Evolutionary conservation across 2,888 invertebrate genomes (phyloP).

Genomic region (Nebria salina): DNA sequence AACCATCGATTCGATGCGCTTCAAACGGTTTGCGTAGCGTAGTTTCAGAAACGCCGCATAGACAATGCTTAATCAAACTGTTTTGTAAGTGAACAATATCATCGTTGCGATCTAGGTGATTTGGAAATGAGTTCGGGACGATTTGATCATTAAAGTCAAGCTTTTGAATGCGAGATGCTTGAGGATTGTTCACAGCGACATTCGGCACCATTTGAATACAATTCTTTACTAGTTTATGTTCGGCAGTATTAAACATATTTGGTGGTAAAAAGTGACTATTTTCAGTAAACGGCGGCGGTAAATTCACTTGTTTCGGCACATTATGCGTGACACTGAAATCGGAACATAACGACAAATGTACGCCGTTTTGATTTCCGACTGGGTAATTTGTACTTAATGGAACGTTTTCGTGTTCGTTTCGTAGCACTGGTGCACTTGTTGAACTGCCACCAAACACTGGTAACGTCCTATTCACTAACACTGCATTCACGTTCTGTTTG

Average conservation of each 20-base stretch:
- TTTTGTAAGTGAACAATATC: constrained; percentile 72
- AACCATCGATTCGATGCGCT: constrained; percentile 65
- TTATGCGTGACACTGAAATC: constrained; percentile 39
- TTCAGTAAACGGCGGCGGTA: constrained; percentile 45
- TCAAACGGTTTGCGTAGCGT: constrained; percentile 77
- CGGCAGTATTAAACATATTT: constrained; percentile 34
- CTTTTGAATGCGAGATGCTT: constrained; percentile 17
- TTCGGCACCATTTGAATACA: constrained; percentile 36
- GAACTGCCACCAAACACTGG: constrained; percentile 24
- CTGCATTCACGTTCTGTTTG: constrained; percentile 38
- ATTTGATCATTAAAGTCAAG: constrained; percentile 34
- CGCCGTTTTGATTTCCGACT: constrained; percentile 44
- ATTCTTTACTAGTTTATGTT: background rate
- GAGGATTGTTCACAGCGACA: constrained; percentile 14
- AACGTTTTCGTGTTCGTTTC: background rate
- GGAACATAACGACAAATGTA: constrained; percentile 55
- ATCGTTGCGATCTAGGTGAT: constrained; percentile 57
- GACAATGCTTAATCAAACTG: constrained; percentile 78
- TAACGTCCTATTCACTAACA: constrained; percentile 39
- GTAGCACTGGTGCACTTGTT: constrained; percentile 13
- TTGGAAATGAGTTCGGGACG: background rate
- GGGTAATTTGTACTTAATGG: constrained; percentile 36
- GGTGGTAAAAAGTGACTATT: constrained; percentile 45
- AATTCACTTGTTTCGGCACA: constrained; percentile 45
- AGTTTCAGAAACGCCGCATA: constrained; percentile 79